Conservation (phyloP, 2,888 invertebrate species). For the Harpagoxenus sublaevis region DNA sequence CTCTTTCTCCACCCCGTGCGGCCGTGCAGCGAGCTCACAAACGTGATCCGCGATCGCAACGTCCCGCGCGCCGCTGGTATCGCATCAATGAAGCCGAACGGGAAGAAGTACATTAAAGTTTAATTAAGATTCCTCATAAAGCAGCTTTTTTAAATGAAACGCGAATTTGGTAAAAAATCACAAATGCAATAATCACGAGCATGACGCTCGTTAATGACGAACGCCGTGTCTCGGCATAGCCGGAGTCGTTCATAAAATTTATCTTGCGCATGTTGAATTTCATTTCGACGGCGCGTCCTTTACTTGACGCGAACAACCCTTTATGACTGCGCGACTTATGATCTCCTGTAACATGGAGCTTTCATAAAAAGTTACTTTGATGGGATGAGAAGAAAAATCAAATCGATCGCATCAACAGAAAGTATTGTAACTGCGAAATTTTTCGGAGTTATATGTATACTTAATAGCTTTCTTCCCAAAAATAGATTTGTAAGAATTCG, state of each 20-base stretch:
- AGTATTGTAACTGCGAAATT: neutral
- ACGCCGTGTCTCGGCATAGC: no score
- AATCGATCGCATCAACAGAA: constrained; percentile 12
- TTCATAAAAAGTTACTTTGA: neutral
- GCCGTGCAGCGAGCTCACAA: constrained; percentile 17
- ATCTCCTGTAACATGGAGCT: neutral
- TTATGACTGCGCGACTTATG: neutral
- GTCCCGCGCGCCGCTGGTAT: neutral
- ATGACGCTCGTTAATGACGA: constrained; percentile 6
- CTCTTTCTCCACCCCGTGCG: neutral
- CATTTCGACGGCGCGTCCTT: neutral
- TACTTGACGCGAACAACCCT: neutral
- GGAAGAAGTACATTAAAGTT: constrained; percentile 47
- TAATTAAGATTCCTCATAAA: constrained; percentile 58
- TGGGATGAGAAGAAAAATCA: neutral
- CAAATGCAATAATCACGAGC: constrained; percentile 17
- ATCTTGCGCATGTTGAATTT: constrained; percentile 23
- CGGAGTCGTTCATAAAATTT: constrained; percentile 28
- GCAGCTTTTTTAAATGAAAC: neutral
- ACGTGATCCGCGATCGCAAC: constrained; percentile 40
- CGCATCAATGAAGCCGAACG: constrained; percentile 70
- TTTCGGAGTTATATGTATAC: neutral
- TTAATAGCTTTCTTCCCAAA: neutral
- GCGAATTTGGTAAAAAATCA: constrained; percentile 19
- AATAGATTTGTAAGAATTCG: neutral